Evolutionary conservation across 2,888 invertebrate genomes (phyloP), one percentile per base, ranked within the genome.

Genomic region (Galerucella calmariensis): DNA sequence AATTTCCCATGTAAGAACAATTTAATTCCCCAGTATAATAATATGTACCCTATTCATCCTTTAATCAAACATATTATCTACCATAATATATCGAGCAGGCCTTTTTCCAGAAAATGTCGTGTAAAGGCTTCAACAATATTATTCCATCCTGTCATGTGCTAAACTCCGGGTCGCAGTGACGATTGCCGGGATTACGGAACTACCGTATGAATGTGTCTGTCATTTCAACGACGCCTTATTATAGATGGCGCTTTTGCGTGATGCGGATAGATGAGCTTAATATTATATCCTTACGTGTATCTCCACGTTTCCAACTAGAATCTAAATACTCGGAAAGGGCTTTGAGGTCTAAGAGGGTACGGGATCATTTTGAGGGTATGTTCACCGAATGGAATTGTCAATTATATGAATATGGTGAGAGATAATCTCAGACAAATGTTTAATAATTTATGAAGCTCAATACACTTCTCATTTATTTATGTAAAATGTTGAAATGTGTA

Each of bases 111-210:
- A 35, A 35, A 35, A 35, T 35, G 35, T 48, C 48, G 48, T 48
- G 48, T 48, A 44, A 44, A 20, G 53, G 46, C 20, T 9, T 16
- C 48, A 12, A 67, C 58, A 61, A 51, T 27, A 41, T 67, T 51
- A 71, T 69, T 67, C 75, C 75, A 75, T 72, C 72, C 61, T 77
- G 73, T 80, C 79, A 77, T 79, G 79, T 80, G 78, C 78, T 81
- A 75, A 78, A 77, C 74, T 62, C 53, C 71, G 61, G 59, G 71
- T 75, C 69, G 70, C 70, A 76, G 78, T 78, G 77, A 65, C 77
- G 79, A 81, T 80, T 81, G 79, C 77, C 73, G 65, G 77, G 77
- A 79, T 79, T 80, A 80, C 76, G 77, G 71, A 79, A 72, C 70
- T 73, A 71, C 73, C 69, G 77, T 65, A 73, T 73, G 75, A 69